Conservation (phyloP, 2,113 vertebrate species). For the Prochilodus magdalenae region DNA sequence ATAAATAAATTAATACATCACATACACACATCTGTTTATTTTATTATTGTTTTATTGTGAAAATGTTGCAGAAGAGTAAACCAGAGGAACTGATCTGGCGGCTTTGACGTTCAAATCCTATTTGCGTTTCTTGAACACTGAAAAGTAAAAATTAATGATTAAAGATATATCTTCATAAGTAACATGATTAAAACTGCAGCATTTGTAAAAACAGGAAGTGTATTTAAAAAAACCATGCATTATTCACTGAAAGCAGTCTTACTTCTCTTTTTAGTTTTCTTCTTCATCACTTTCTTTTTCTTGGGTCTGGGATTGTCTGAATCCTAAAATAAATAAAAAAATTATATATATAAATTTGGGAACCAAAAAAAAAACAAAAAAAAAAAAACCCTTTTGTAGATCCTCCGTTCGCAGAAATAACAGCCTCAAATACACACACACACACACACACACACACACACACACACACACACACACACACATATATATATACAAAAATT, state of each 20-base stretch:
- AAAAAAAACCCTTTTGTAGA: no score
- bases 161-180: not conserved
- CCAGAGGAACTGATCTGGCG: not conserved
- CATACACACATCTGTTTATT: not conserved
- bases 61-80: not conserved
- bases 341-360: no score
- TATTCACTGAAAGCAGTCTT: slow-evolving; percentile 17
- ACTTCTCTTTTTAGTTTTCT: slow-evolving; percentile 78
- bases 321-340: no score
- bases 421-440: no score
- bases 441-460: no score
- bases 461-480: no score
- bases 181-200: not conserved
- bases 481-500: no score
- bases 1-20: not conserved
- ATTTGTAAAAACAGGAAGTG: not conserved
- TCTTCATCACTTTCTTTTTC: slow-evolving; percentile 79
- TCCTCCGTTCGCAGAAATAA: no score
- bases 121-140: slow-evolving; percentile 76
- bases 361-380: no score
- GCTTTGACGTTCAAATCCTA: slow-evolving; percentile 52
- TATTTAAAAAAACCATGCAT: no score
- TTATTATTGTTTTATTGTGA: not conserved
- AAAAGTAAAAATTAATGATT: slow-evolving; percentile 29
- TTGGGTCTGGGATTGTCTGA: slow-evolving; percentile 62